These are phyloP conservation scores for Chamaedrilus cognettii DNA, from an alignment of 2,888 invertebrate genomes.

Conservation along the genomic window DNA sequence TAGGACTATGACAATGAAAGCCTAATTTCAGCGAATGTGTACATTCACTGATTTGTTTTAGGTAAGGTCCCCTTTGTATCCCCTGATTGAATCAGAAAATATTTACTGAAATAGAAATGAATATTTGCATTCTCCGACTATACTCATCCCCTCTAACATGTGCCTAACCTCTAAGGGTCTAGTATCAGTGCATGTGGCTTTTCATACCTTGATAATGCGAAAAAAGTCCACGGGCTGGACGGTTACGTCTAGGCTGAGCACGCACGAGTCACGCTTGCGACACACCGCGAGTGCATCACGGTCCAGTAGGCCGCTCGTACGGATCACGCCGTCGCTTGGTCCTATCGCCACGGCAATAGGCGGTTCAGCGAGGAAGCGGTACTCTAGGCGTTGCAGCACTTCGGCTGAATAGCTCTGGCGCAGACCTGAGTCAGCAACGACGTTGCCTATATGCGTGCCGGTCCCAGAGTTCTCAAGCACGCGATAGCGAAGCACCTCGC, in stretches of 20 bases:
- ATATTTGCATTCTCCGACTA: no score
- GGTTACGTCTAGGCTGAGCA: conserved; percentile 31
- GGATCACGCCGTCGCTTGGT: conserved; percentile 26
- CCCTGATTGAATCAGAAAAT: no score
- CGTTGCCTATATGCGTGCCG: conserved; percentile 5
- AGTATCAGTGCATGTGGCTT: no score
- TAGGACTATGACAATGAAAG: no score
- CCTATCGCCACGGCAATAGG: conserved; percentile 25
- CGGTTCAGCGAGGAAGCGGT: conserved; percentile 9
- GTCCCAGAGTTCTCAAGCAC: neutral
- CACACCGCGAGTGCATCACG: conserved; percentile 30
- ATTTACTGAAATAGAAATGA: no score
- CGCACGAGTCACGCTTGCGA: conserved; percentile 22
- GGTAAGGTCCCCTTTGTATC: no score
- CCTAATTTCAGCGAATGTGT: no score
- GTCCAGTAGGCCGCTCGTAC: conserved; percentile 29
- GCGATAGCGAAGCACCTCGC: conserved; percentile 4
- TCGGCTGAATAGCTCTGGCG: neutral
- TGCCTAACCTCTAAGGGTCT: no score
- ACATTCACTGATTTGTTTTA: no score
- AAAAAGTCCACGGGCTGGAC: conserved; percentile 28
- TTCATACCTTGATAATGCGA: conserved; percentile 32
- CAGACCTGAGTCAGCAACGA: conserved; percentile 12
- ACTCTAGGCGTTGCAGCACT: neutral
- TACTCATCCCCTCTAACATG: no score